Percentiles rank a stretch among this genome's conserved stretches.
Conservation (phyloP, 2,888 invertebrate genomes). For the Acronicta psi region DNA sequence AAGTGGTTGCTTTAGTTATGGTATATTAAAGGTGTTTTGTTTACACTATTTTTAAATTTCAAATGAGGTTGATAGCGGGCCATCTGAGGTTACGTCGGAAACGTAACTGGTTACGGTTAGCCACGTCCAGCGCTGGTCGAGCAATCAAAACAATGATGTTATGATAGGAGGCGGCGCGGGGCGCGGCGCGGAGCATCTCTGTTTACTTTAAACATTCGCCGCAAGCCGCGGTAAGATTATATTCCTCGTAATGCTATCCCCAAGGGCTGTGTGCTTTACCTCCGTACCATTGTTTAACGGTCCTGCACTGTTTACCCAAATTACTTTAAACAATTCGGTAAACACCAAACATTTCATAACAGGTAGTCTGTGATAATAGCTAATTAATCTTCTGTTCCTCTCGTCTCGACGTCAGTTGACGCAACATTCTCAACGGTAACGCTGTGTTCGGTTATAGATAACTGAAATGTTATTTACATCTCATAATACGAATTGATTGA, state of each 20-base stretch:
- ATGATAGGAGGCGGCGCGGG: slow-evolving; percentile 78
- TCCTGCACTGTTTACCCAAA: slow-evolving; percentile 61
- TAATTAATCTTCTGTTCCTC: slow-evolving; percentile 45
- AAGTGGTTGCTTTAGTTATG: slow-evolving; percentile 42
- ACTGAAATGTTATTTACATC: slow-evolving; percentile 54
- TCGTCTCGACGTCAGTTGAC: too few relatives aligned
- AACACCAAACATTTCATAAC: slow-evolving; percentile 52
- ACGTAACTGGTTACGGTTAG: slow-evolving; percentile 45
- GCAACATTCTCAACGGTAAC: slow-evolving; percentile 32
- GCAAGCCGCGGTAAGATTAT: slow-evolving; percentile 73
- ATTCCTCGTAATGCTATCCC: slow-evolving; percentile 75
- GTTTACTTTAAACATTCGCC: slow-evolving; percentile 84
- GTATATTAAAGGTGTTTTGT: slow-evolving; percentile 44
- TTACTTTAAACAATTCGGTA: slow-evolving; percentile 58
- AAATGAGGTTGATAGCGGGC: slow-evolving; percentile 29
- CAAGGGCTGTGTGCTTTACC: slow-evolving; percentile 66
- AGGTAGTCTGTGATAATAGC: slow-evolving; percentile 48
- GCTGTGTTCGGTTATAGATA: slow-evolving; percentile 46
- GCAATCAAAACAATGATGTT: slow-evolving; percentile 85
- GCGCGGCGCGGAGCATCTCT: slow-evolving; percentile 65
- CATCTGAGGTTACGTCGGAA: slow-evolving; percentile 29
- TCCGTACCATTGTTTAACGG: slow-evolving; percentile 67
- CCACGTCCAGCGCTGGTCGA: slow-evolving; percentile 62
- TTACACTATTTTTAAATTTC: slow-evolving; percentile 41
- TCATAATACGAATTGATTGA: slow-evolving; percentile 59